Percentiles rank a stretch among this genome's conserved stretches.
Conservation (phyloP, 2,797 vertebrate species). For the Setipinna tenuifilis region DNA sequence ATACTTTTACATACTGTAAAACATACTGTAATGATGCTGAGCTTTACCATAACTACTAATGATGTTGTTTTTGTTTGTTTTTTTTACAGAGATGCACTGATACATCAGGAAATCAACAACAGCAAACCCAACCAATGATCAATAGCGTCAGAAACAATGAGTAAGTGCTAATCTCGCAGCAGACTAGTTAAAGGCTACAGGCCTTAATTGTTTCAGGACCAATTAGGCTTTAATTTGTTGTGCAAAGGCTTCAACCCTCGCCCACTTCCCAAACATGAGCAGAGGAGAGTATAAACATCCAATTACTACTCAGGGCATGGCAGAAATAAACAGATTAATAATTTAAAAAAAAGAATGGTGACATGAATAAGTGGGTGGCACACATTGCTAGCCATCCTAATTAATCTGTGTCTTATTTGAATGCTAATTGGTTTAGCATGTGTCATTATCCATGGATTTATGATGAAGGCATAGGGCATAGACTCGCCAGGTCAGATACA, state of each 20-base stretch:
- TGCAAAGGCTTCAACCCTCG: background rate
- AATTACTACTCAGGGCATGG: constrained; percentile 2
- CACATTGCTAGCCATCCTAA: constrained; percentile 28
- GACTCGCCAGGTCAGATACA: background rate
- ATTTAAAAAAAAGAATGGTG: constrained; percentile 21
- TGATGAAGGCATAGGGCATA: background rate
- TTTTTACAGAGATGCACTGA: background rate
- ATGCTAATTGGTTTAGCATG: constrained; percentile 44
- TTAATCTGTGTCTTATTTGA: constrained; percentile 1
- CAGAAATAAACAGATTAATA: constrained; percentile 38
- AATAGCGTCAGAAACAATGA: background rate
- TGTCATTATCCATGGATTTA: constrained; percentile 36
- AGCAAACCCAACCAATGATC: constrained; percentile 7
- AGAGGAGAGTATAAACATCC: constrained; percentile 14
- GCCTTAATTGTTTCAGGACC: background rate
- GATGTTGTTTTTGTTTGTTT: background rate
- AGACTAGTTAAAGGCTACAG: background rate
- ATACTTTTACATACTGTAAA: background rate
- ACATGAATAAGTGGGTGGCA: constrained; percentile 23
- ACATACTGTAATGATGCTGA: background rate
- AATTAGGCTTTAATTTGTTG: constrained; percentile 23
- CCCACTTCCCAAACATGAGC: constrained; percentile 3
- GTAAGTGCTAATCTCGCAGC: background rate
- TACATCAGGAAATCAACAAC: background rate
- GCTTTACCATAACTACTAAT: background rate